Conservation (phyloP, 1,140 invertebrate genomes). For the Sitobion miscanthi region DNA sequence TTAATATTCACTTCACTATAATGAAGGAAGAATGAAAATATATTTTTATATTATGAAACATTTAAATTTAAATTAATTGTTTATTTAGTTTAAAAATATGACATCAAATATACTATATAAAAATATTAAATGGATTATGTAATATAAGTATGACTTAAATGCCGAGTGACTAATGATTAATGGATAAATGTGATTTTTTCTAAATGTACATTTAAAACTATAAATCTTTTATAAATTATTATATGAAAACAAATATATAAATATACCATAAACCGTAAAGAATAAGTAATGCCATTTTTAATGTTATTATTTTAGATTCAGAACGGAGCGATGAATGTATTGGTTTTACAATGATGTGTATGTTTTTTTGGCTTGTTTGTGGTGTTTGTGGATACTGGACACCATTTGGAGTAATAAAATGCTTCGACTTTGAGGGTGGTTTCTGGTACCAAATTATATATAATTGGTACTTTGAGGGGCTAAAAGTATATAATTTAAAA, state of each 20-base stretch:
- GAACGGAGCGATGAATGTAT: background rate
- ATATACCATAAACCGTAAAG: background rate
- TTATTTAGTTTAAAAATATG: background rate
- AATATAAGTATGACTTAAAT: background rate
- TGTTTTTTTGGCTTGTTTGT: background rate
- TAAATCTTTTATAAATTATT: background rate
- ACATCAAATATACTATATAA: background rate
- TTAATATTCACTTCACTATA: background rate
- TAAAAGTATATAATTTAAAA: background rate
- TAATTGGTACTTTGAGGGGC: background rate
- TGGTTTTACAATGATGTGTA: background rate
- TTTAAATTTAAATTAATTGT: background rate
- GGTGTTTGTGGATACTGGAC: background rate
- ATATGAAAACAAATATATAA: background rate
- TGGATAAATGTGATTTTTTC: background rate
- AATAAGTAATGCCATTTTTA: background rate
- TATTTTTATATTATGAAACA: background rate
- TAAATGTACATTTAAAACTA: background rate
- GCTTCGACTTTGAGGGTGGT: background rate
- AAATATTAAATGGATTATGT: background rate
- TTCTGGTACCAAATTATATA: background rate
- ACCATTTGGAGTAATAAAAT: background rate
- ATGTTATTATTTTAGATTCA: background rate
- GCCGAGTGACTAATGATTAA: background rate
- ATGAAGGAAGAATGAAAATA: background rate